Percentiles rank a stretch among this genome's conserved stretches.
These are phyloP conservation scores for Ctenomys sociabilis DNA, from an alignment of 2,113 vertebrate genomes.

Conservation along the genomic window DNA sequence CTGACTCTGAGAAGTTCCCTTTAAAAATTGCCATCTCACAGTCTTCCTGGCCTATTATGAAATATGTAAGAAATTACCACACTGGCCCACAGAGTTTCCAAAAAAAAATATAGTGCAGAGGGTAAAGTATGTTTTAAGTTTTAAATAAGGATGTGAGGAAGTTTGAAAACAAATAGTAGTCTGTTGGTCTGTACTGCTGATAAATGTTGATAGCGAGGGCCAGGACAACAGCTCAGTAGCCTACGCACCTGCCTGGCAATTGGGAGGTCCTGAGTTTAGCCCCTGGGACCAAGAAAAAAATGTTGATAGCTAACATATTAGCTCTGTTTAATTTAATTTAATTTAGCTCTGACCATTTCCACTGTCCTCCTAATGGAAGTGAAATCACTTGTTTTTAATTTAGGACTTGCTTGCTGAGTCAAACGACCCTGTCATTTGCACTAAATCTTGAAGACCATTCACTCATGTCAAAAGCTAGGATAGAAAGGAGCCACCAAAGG, in stretches of 20 bases:
- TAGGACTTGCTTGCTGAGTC: conserved; percentile 19
- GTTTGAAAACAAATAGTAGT: conserved; percentile 12
- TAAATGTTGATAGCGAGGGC: not conserved
- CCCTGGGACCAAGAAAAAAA: no score
- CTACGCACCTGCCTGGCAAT: no score
- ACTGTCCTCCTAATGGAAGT: not conserved
- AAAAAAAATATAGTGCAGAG: not conserved
- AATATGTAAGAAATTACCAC: not conserved
- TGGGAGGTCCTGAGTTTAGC: no score
- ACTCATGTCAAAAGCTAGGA: not conserved
- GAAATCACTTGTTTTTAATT: conserved; percentile 35
- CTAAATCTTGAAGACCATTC: not conserved
- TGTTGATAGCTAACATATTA: not conserved
- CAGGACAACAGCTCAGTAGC: no score
- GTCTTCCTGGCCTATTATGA: not conserved
- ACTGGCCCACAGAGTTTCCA: not conserved
- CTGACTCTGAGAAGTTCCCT: not conserved
- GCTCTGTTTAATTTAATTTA: conserved; percentile 35
- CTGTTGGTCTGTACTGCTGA: not conserved
- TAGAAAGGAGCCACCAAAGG: conserved; percentile 23
- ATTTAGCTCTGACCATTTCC: no score
- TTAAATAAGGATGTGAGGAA: not conserved
- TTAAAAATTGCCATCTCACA: not conserved
- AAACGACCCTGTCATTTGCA: not conserved
- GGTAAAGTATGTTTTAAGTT: conserved; percentile 30